Evolutionary conservation across 2,888 invertebrate genomes (phyloP).

Genomic region (Chrysolina haemoptera): DNA sequence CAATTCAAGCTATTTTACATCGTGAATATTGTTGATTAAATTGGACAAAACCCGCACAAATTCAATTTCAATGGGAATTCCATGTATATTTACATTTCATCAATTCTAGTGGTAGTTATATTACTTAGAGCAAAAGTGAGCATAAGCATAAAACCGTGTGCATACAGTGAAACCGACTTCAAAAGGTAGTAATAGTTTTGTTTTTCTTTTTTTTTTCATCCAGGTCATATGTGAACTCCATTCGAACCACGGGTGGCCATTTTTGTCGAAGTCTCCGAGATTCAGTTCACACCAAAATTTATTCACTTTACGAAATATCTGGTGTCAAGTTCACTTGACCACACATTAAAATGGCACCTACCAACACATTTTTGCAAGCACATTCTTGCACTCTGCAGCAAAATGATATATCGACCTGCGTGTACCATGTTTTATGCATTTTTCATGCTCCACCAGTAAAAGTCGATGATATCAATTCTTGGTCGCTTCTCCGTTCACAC

Average conservation of each 20-base stretch:
- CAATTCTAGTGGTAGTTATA: too few species aligned
- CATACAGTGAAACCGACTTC: too few species aligned
- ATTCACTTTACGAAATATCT: slow-evolving; percentile 10
- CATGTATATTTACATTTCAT: too few species aligned
- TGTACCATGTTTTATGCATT: slow-evolving; percentile 38
- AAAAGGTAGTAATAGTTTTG: too few species aligned
- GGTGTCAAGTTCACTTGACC: slow-evolving; percentile 4
- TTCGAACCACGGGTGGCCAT: not conserved
- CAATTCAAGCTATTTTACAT: too few species aligned
- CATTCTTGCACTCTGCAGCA: not conserved
- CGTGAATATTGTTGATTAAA: too few species aligned
- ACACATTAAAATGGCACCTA: slow-evolving; percentile 16
- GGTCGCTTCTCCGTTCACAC: slow-evolving; percentile 41
- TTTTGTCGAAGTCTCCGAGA: not conserved
- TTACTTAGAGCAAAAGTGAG: too few species aligned
- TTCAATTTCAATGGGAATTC: too few species aligned
- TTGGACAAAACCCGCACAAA: too few species aligned
- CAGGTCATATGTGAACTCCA: not conserved
- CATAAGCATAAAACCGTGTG: too few species aligned
- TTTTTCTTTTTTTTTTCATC: not conserved
- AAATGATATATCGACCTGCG: slow-evolving; percentile 37
- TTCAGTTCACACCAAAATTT: not conserved
- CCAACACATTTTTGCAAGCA: not conserved
- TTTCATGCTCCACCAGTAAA: slow-evolving; percentile 42
- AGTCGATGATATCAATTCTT: slow-evolving; percentile 40